Base-by-base conservation (phyloP, 1,140 invertebrate species). In the Drosophila funebris region DNA sequence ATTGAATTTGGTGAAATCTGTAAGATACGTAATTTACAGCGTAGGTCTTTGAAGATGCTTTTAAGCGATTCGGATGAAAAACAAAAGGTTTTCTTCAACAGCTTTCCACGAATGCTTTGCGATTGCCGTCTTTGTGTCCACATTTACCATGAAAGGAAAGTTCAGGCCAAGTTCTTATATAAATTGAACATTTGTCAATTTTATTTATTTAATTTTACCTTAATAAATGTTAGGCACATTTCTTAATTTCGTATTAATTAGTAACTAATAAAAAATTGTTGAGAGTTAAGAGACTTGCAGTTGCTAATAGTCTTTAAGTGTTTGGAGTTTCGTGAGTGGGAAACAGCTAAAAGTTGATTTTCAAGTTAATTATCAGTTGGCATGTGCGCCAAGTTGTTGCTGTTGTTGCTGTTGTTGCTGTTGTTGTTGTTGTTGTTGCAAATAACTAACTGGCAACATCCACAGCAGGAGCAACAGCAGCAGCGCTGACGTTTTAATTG, bases 291-390 rank as follows among this genome's bases (percentile, higher is more conserved):
- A 18, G 27, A 56, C 20, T 27, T 48, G 29, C 29, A 11, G 27
- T 31, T 39, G 2, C 3, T 14, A 63, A 63, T 54, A 50, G 50
- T 52, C 60, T 71, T 63, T 24, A 64, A 71, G 33, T 22, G 52
- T 39, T 54, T 13, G 44, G 50, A 31, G 0, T 56, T 62, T 33
- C 13, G 4, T 24, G 22, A 31, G 7, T 31, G 44, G n/a, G 44
- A 18, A 33, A 41, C 41, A 44, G 66, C 81, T 76, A 44, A 77
- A 74, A 87, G 70, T 85, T 71, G 75, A 83, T 83, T 81, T 87
- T 78, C 83, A 75, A 87, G 82, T 87, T 88, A 87, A 87, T 87
- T 87, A 85, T 82, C 82, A 64, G 78, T 78, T 88, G 80, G 83
- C 83, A 88, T 88, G 83, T 87, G 82, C 78, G 67, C 37, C 56